Base-by-base conservation (phyloP, 2,888 invertebrate species). In the Oscheius sp. region DNA sequence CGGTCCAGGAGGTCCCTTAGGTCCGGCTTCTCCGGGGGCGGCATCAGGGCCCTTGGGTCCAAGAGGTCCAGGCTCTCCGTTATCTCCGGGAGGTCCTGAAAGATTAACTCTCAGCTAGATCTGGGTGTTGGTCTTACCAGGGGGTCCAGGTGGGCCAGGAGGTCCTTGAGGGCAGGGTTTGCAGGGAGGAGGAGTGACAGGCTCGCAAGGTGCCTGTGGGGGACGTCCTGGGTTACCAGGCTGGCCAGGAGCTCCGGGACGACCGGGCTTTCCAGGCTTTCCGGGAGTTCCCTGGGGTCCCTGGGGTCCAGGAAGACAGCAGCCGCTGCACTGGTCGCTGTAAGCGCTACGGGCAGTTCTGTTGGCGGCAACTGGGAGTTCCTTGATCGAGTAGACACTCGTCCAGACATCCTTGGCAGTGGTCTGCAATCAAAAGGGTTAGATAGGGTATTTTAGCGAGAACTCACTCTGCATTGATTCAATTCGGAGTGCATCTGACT, bases 291-390 rank as follows among this genome's bases (percentile, higher is more conserved):
- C 84, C 58, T 73, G 73, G 62, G 80, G 83, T 70, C 82, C 84
- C 76, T 79, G 82, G 75, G 84, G 84, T 77, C 84, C 84, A 74
- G 84, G 84, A 58, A 84, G 80, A 74, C 84, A 84, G 77, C 84
- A 84, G 53, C 84, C 84, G 58, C 79, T 77, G 81, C 84, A 84
- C 76, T 83, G 82, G 65, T 84, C 84, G 70, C 80, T 77, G 81
- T 79, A 79, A 57, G 80, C 75, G 53, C 71, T 78, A 74, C 79
- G 75, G 37, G 74, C 79, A 76, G 84, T 84, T 75, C 84, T 75
- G 81, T 84, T 84, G 70, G 78, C 79, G 78, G 73, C 75, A 33
- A 82, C 37, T 70, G 81, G 83, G 11, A 83, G 76, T 75, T 83
- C 82, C 74, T 79, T 79, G 65, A 84, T 80, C 37, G 77, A 76